Percentiles rank a stretch among this genome's conserved stretches.
phyloP scores from a whole-genome alignment of 2,113 vertebrate genomes.

The Erinaceus europaeus region DNA sequence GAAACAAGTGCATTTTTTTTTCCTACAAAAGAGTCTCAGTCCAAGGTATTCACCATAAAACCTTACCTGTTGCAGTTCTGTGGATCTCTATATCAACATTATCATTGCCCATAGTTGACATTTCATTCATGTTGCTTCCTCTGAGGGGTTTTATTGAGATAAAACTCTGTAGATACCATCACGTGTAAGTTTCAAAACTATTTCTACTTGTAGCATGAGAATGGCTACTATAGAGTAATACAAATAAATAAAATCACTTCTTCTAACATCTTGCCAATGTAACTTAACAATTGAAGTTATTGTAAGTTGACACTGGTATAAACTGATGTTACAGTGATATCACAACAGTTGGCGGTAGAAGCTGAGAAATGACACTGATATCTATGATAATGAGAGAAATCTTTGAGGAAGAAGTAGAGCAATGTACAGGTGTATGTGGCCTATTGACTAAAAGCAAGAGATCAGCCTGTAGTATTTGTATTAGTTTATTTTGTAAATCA shows the following conservation, averaged over 20 bases:
- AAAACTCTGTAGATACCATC: not conserved
- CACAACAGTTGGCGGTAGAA: not conserved
- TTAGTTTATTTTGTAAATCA: not conserved
- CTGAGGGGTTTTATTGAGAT: not conserved
- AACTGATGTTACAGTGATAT: not conserved
- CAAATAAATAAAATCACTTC: not conserved
- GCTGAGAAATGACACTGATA: not conserved
- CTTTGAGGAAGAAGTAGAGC: not conserved
- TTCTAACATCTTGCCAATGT: not conserved
- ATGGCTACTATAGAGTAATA: not conserved
- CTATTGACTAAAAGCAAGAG: not conserved
- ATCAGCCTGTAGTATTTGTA: not conserved
- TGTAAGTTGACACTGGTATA: not conserved
- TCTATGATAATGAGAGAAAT: not conserved
- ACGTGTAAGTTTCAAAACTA: not conserved
- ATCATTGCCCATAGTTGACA: not conserved
- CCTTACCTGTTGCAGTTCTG: not conserved
- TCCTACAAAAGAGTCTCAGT: not conserved
- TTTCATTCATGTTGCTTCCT: not conserved
- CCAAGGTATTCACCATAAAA: not conserved
- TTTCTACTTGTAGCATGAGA: not conserved
- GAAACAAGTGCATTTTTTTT: slow-evolving; percentile 13
- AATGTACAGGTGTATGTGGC: too few species aligned
- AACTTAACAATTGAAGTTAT: not conserved
- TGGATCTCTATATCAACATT: not conserved